These are phyloP conservation scores for Cromileptes altivelis DNA, from an alignment of 2,113 vertebrate genomes.

Conservation along the genomic window DNA sequence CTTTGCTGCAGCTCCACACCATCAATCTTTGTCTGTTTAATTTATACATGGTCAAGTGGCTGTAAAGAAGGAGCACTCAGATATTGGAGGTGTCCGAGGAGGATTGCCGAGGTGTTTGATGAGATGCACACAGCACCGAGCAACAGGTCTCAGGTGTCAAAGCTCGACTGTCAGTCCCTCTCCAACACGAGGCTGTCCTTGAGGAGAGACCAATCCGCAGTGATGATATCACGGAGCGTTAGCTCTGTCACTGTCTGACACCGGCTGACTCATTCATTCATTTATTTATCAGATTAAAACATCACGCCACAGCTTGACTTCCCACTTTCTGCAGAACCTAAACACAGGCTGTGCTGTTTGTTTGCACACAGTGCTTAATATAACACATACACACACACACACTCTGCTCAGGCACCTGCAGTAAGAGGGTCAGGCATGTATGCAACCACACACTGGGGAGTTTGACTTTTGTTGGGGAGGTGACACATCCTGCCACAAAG, in stretches of 20 bases:
- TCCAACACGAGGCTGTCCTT: neutral
- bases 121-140: conserved; percentile 12
- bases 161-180: neutral
- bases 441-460: neutral
- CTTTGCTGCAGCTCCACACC: fast-evolving
- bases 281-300: conserved; percentile 70
- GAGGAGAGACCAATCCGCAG: neutral
- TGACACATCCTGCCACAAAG: neutral
- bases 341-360: conserved; percentile 1
- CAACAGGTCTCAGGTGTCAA: conserved; percentile 39
- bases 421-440: neutral
- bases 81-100: conserved; percentile 36
- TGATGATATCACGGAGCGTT: conserved; percentile 55
- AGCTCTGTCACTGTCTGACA: neutral
- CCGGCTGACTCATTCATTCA: conserved; percentile 68
- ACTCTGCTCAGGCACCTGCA: neutral
- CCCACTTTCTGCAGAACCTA: neutral
- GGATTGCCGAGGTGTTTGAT: neutral
- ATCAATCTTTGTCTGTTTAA: neutral
- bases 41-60: conserved; percentile 12
- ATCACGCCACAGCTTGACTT: conserved; percentile 45
- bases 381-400: neutral
- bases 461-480: neutral
- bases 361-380: neutral
- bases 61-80: conserved; percentile 45